phyloP scores from a whole-genome alignment of 2,888 invertebrate genomes.

The Eupithecia vulgata region DNA sequence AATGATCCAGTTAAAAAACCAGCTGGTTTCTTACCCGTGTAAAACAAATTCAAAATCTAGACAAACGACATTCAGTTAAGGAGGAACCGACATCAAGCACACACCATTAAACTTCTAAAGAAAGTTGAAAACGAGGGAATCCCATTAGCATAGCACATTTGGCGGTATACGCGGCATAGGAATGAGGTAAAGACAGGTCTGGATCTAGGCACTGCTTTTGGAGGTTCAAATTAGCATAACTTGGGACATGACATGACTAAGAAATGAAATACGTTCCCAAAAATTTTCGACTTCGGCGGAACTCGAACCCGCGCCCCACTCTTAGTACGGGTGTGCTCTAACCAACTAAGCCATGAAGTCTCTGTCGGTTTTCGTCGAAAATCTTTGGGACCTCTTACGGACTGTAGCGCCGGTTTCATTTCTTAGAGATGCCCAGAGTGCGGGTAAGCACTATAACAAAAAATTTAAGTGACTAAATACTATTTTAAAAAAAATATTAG shows the following conservation, averaged over 20 bases:
- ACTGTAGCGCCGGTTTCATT: too few relatives aligned
- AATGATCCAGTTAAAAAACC: background rate
- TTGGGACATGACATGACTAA: background rate
- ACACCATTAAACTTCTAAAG: constrained; percentile 64
- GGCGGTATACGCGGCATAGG: constrained; percentile 69
- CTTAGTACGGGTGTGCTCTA: too few relatives aligned
- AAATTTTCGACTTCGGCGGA: too few relatives aligned
- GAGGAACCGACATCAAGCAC: constrained; percentile 44
- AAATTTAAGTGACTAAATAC: too few relatives aligned
- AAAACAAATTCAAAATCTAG: constrained; percentile 5
- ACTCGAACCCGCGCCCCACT: too few relatives aligned
- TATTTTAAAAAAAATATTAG: too few relatives aligned
- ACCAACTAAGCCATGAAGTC: too few relatives aligned
- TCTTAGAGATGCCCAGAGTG: too few relatives aligned
- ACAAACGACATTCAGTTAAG: constrained; percentile 18
- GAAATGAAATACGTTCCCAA: too few relatives aligned
- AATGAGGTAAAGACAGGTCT: constrained; percentile 63
- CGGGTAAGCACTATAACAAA: too few relatives aligned
- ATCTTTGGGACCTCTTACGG: too few relatives aligned
- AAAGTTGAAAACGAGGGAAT: constrained; percentile 69
- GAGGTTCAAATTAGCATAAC: background rate
- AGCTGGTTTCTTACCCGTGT: background rate
- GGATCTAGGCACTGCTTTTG: constrained; percentile 3
- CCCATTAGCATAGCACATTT: constrained; percentile 74
- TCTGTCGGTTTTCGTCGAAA: too few relatives aligned